phyloP scores from a whole-genome alignment of 2,113 vertebrate genomes.

The Lynx canadensis region DNA sequence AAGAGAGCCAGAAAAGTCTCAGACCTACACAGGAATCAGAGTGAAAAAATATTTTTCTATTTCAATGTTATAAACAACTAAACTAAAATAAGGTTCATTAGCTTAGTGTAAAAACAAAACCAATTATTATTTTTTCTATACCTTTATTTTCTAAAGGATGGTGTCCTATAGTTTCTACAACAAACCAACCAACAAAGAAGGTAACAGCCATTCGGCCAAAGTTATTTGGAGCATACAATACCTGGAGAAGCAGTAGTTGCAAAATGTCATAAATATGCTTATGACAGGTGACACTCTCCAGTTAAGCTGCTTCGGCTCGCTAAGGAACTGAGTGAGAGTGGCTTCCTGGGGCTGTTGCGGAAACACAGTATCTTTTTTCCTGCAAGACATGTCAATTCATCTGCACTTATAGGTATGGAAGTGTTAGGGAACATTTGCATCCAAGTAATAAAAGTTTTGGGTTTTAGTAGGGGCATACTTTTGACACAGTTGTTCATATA shows the following conservation, averaged over 20 bases:
- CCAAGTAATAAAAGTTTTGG: neutral
- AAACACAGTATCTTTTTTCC: neutral
- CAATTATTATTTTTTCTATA: neutral
- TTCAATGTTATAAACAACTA: conserved; percentile 40
- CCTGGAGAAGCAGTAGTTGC: neutral
- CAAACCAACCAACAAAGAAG: neutral
- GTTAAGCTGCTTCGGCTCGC: neutral
- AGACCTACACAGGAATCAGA: neutral
- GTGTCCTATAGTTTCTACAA: neutral
- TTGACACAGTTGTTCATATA: neutral
- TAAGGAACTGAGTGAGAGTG: neutral
- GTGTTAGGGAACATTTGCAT: neutral
- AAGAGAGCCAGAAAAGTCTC: neutral
- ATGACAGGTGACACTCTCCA: neutral
- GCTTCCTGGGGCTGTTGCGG: neutral
- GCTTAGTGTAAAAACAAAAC: conserved; percentile 35
- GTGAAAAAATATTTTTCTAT: neutral
- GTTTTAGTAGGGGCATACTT: neutral
- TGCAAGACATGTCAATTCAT: neutral
- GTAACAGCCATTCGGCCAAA: neutral
- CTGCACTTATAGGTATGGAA: neutral
- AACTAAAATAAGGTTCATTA: neutral
- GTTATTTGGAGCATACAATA: neutral
- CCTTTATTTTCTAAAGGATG: neutral
- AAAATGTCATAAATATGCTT: neutral